Base-by-base conservation (phyloP, 2,113 vertebrate genomes). In the Calcarius ornatus region DNA sequence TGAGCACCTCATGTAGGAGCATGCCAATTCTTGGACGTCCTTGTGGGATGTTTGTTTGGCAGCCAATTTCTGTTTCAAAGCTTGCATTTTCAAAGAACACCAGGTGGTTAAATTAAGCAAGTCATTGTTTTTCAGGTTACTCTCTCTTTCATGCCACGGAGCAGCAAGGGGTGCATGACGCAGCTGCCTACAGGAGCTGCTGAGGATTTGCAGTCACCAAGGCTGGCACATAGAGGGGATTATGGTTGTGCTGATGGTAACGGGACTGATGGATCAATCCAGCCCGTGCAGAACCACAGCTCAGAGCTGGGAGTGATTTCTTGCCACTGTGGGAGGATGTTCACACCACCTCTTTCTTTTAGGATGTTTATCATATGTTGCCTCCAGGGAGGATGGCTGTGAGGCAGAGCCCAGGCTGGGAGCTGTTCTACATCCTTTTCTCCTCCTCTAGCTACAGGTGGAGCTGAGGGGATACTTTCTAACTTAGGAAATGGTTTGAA, bases 31-130 rank as follows among this genome's bases (percentile, higher is more conserved):
- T 90, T 91, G 75, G 78, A 43, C 15, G 17, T 84, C 69, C 81
- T 91, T 95, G 78, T 81, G 53, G 57, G 84, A 54, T 72, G 53
- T 76, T 92, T 95, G 64, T 94, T 96, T 79, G 11, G 15, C 65
- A 51, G 92, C 60, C 93, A 84, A 81, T 71, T 92, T 73, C 56
- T 92, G 43, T 87, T 66, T 77, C 81, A 84, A 85, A 91, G 48
- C 43, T 81, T 60, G 51, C 61, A 60, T 95, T 89, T 94, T 93
- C 84, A 61, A 89, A 76, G 87, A 87, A 81, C 54, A 23, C 73
- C 73, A 79, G 90, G 87, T 76, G 84, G 84, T 71, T 79, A 53
- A 53, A 53, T 53, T 53, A 4, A 43, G 31, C 9, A 4, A 94
- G 78, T 87, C 73, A 51, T 19, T 79, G 77, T 63, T 81, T 95